Conservation (phyloP, 2,888 invertebrate genomes). For the Apodemia mormo region DNA sequence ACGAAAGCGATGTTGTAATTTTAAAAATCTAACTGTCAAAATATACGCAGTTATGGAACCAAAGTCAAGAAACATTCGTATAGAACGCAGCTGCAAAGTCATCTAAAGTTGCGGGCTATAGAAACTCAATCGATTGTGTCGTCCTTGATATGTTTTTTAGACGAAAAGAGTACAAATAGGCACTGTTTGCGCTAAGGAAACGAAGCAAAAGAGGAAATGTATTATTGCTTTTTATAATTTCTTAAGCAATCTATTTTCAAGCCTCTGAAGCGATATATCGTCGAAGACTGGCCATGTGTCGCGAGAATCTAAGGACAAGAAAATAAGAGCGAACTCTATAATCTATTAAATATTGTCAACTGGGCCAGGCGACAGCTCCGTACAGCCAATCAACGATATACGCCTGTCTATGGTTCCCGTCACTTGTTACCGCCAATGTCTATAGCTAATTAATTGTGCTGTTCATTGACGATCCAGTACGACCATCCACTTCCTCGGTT, state of each 20-base stretch:
- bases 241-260: slow-evolving; percentile 29
- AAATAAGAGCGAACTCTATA: neutral
- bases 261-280: slow-evolving; percentile 21
- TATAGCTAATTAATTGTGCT: slow-evolving; percentile 77
- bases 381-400: neutral
- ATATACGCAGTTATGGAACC: slow-evolving; percentile 57
- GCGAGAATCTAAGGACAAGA: neutral
- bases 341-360: slow-evolving; percentile 9
- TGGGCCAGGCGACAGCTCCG: neutral
- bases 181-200: slow-evolving; percentile 42
- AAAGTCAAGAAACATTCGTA: slow-evolving; percentile 64
- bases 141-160: slow-evolving; percentile 59
- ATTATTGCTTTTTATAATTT: slow-evolving; percentile 48
- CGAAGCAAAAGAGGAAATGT: slow-evolving; percentile 41
- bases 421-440: slow-evolving; percentile 51
- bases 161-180: slow-evolving; percentile 31
- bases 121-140: slow-evolving; percentile 45
- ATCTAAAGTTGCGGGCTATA: slow-evolving; percentile 38
- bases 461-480: slow-evolving; percentile 58
- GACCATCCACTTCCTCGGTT: slow-evolving; percentile 56
- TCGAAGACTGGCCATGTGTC: neutral
- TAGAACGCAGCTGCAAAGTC: slow-evolving; percentile 45
- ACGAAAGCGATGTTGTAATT: slow-evolving; percentile 20
- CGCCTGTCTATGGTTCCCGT: neutral
- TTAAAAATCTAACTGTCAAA: slow-evolving; percentile 13